These are phyloP conservation scores for Tetramorium parvispinum DNA, from an alignment of 1,140 invertebrate genomes.

Conservation along the genomic window DNA sequence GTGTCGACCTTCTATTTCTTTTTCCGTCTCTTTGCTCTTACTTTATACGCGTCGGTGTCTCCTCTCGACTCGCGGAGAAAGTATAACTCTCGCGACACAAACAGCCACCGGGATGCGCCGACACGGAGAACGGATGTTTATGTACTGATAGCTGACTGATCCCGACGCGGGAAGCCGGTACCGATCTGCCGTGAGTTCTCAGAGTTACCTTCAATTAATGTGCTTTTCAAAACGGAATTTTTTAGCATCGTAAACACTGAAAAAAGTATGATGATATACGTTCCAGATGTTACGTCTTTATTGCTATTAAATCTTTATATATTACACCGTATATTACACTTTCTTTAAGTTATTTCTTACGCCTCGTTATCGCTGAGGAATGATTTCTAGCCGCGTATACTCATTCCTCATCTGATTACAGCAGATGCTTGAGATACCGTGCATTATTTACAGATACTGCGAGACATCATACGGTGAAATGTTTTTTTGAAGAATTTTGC, in stretches of 20 bases:
- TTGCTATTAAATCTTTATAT: constrained; percentile 39
- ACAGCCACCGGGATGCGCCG: constrained; percentile 55
- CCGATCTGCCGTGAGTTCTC: constrained; percentile 46
- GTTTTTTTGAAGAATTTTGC: background rate
- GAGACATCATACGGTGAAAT: background rate
- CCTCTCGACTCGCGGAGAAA: constrained; percentile 24
- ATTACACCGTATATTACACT: constrained; percentile 25
- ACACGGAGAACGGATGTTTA: constrained; percentile 78
- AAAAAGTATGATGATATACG: background rate
- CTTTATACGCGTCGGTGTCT: constrained; percentile 36
- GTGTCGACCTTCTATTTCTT: constrained; percentile 20
- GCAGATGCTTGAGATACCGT: background rate
- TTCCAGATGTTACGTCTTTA: background rate
- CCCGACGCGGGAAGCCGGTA: constrained; percentile 55
- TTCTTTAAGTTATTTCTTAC: constrained; percentile 24
- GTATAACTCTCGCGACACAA: constrained; percentile 75
- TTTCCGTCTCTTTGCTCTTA: constrained; percentile 46
- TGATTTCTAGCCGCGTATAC: background rate
- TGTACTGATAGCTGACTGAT: constrained; percentile 78
- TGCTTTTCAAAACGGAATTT: constrained; percentile 2
- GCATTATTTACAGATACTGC: background rate
- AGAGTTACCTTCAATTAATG: background rate
- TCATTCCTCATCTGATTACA: background rate
- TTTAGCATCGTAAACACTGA: background rate
- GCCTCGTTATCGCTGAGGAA: constrained; percentile 3